Evolutionary conservation across 2,113 vertebrate genomes (phyloP), one percentile per base, ranked within the genome.

Genomic region (Gasterosteus aculeatus): DNA sequence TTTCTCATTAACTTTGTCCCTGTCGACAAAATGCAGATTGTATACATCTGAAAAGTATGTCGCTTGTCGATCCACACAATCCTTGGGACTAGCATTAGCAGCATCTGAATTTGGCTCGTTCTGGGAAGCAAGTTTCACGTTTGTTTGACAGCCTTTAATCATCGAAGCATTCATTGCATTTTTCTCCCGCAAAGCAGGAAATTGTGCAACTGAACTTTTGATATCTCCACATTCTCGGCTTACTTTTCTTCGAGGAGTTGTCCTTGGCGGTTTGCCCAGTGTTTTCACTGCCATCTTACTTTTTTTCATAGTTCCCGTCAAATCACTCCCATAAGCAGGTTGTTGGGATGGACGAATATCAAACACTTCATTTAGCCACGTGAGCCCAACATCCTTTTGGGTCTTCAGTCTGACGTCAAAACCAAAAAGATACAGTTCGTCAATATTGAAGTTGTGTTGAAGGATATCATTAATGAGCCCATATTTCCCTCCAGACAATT

Each of bases 391-490:
- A 15, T 59, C 19, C n/a, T 7, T 4, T 51, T 1, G 22, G 22
- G 1, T 26, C 22, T 26, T 26, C 22, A 26, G 22, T 26, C 22
- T 26, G 22, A 26, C 22, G 22, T 26, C 22, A 26, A 26, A 26
- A 26, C 22, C 22, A 26, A 26, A 26, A 26, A 26, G 22, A 26
- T 26, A 26, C 22, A 26, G 22, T 26, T 26, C 29, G 31, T 14
- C 38, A 44, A 76, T 44, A 18, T n/a, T 65, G 11, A 85, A 82
- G 72, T 82, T 79, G 69, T 77, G 69, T 14, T 82, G 46, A 60
- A 82, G 22, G 12, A 85, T 6, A 10, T 56, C 65, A 61, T 47
- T 29, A 22, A 69, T 7, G 1, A 54, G 11, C 6, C 19, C 26
- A 6, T 1, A 0, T 71, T 72, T 72, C 5, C 7, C 47, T 46